Percentiles rank a stretch among this genome's conserved stretches.
These are phyloP conservation scores for Ovis canadensis DNA, from an alignment of 2,113 vertebrate genomes.

Conservation along the genomic window DNA sequence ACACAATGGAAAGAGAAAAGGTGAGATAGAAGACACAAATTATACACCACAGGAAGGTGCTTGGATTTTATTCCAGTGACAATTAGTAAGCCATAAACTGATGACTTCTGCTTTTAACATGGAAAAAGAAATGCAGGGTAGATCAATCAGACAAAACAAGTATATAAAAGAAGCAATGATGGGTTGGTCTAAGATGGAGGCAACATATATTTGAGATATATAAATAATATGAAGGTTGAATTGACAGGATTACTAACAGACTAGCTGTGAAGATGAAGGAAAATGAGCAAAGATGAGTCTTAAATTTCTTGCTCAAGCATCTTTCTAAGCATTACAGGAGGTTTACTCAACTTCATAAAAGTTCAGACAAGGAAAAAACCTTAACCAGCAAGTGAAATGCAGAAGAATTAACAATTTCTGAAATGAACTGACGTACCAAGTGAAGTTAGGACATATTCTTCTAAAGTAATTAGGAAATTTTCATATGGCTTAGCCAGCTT, in stretches of 20 bases:
- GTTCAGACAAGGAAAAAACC: neutral
- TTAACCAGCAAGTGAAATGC: neutral
- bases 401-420: neutral
- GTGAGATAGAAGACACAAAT: neutral
- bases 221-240: neutral
- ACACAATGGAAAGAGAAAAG: neutral
- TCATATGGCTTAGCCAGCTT: neutral
- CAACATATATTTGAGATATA: neutral
- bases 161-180: neutral
- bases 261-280: neutral
- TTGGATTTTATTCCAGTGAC: neutral
- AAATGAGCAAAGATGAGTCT: neutral
- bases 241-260: neutral
- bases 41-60: fast-evolving
- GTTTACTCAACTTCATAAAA: neutral
- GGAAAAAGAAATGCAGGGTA: neutral
- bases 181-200: neutral
- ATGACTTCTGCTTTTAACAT: neutral
- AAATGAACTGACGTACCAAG: neutral
- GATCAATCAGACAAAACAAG: neutral
- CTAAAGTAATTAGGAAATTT: neutral
- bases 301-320: neutral
- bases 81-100: neutral
- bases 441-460: neutral
- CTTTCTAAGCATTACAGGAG: neutral